Evolutionary conservation across 2,888 invertebrate genomes (phyloP).

Genomic region (Mimas tiliae): DNA sequence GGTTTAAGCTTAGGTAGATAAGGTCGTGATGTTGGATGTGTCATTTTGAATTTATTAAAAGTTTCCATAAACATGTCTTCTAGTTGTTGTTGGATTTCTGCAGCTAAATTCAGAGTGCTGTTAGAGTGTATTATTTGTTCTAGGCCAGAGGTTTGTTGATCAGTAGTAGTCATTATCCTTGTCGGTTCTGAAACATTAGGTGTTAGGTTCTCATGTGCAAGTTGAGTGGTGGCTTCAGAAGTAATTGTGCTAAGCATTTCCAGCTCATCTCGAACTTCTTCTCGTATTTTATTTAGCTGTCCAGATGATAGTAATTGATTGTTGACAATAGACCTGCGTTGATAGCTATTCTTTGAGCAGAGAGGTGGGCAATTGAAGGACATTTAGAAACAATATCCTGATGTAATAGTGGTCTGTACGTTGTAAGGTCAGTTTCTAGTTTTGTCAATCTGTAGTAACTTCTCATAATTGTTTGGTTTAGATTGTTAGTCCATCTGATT

Average conservation of each 20-base stretch:
- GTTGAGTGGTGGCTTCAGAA: background rate
- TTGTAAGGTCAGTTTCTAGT: conserved; percentile 9
- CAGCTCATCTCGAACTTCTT: background rate
- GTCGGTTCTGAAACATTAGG: background rate
- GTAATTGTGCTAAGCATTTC: background rate
- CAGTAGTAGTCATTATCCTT: background rate
- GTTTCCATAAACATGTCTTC: background rate
- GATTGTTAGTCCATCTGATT: background rate
- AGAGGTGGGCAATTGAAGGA: conserved; percentile 13
- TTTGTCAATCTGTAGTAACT: conserved; percentile 7
- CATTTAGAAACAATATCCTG: conserved; percentile 8
- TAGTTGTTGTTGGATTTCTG: background rate
- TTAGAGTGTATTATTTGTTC: background rate
- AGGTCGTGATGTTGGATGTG: conserved; percentile 7
- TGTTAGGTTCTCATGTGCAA: no score
- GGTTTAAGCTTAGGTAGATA: conserved; percentile 24
- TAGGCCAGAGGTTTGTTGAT: background rate
- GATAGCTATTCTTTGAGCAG: no score
- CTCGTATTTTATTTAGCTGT: background rate
- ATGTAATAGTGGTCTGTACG: conserved; percentile 4
- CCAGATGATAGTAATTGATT: background rate
- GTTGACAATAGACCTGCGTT: no score
- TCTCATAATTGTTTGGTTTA: conserved; percentile 11
- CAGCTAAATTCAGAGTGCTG: background rate
- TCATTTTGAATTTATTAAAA: conserved; percentile 13